phyloP scores from a whole-genome alignment of 2,888 invertebrate species.

The Rhingia campestris region DNA sequence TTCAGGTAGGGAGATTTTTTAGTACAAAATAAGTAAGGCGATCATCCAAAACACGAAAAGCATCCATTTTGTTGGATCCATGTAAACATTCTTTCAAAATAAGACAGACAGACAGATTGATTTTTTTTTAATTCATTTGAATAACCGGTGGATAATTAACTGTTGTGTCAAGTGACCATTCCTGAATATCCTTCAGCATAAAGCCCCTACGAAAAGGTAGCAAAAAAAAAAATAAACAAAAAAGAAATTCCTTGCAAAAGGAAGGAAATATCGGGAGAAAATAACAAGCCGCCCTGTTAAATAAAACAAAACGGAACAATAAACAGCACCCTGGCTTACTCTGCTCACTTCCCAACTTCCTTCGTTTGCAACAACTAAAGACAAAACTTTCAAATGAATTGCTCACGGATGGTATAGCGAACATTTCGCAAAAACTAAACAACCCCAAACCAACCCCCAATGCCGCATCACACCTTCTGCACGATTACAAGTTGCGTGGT shows the following conservation, averaged over 20 bases:
- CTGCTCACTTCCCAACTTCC: slow-evolving; percentile 34
- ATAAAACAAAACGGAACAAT: slow-evolving; percentile 34
- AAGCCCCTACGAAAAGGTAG: too few relatives aligned
- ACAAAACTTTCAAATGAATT: slow-evolving; percentile 55
- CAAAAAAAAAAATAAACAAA: neutral
- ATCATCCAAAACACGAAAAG: too few relatives aligned
- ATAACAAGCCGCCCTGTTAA: neutral
- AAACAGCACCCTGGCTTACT: slow-evolving; percentile 7
- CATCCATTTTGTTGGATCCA: too few relatives aligned
- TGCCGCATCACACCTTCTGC: neutral
- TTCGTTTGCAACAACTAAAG: slow-evolving; percentile 16
- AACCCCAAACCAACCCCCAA: too few relatives aligned
- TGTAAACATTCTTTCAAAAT: too few relatives aligned
- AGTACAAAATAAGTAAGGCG: too few relatives aligned
- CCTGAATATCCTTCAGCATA: too few relatives aligned
- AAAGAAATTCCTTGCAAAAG: slow-evolving; percentile 1
- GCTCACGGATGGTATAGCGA: slow-evolving; percentile 6
- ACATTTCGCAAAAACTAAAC: slow-evolving; percentile 20
- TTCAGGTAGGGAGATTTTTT: too few relatives aligned
- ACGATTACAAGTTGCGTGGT: neutral
- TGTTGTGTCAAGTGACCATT: too few relatives aligned
- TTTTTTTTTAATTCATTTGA: too few relatives aligned
- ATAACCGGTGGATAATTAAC: too few relatives aligned
- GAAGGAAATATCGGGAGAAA: slow-evolving; percentile 34
- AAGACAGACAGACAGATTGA: too few relatives aligned